phyloP scores from a whole-genome alignment of 1,140 invertebrate species.

The Sycophila sp. region DNA sequence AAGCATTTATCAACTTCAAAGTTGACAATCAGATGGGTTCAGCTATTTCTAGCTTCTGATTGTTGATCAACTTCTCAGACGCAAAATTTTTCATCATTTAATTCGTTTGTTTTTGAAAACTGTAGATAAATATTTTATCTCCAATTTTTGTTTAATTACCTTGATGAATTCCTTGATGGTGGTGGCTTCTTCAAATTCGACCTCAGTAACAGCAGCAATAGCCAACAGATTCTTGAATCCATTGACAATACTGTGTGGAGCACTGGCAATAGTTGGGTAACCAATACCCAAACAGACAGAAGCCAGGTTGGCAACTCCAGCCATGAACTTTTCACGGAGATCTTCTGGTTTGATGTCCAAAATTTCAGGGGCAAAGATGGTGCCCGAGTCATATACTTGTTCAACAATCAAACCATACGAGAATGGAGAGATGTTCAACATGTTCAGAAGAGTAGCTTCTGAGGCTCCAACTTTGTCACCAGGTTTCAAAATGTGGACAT shows the following conservation, averaged over 20 bases:
- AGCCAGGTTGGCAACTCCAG: constrained; percentile 93
- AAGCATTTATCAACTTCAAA: constrained; percentile 46
- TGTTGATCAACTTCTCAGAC: constrained; percentile 49
- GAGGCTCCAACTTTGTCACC: constrained; percentile 98
- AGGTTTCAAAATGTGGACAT: constrained; percentile 94
- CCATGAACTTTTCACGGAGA: constrained; percentile 88
- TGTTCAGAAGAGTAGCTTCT: constrained; percentile 98
- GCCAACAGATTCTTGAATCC: constrained; percentile 98
- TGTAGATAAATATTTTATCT: background rate
- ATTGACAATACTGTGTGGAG: constrained; percentile 96
- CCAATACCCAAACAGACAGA: constrained; percentile 93
- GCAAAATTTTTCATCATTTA: constrained; percentile 49
- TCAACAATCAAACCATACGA: constrained; percentile 96
- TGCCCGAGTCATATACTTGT: constrained; percentile 98
- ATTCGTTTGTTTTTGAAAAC: background rate
- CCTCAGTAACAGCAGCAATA: constrained; percentile 93
- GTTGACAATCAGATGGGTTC: constrained; percentile 61
- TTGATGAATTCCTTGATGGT: constrained; percentile 93
- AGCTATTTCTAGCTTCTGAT: constrained; percentile 65
- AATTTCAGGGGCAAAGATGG: constrained; percentile 95
- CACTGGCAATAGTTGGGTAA: constrained; percentile 96
- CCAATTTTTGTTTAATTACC: constrained; percentile 59
- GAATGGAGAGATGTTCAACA: constrained; percentile 99
- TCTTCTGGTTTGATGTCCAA: constrained; percentile 98
- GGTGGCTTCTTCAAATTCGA: constrained; percentile 93